Conservation (phyloP, 2,888 invertebrate genomes). For the Hypomecis atomaria region DNA sequence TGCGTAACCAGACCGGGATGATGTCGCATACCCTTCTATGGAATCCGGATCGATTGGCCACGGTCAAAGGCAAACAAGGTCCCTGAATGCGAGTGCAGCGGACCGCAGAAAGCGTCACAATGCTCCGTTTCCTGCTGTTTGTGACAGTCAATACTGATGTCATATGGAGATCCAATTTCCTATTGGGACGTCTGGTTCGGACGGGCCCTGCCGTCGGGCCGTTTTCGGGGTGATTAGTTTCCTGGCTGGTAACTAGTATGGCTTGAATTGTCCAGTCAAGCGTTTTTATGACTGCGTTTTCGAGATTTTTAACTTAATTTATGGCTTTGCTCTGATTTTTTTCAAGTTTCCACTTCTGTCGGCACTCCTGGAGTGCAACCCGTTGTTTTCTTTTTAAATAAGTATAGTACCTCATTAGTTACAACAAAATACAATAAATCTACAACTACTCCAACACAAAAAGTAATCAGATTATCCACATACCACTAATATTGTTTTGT, state of each 20-base stretch:
- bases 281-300: too few relatives aligned
- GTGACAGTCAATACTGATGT: constrained; percentile 44
- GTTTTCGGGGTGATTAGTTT: constrained; percentile 15
- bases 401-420: too few relatives aligned
- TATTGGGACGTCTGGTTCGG: constrained; percentile 40
- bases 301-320: too few relatives aligned
- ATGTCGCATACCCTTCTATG: neutral
- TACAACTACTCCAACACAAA: too few relatives aligned
- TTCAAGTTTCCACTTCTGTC: too few relatives aligned
- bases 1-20: neutral
- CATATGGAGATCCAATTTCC: constrained; percentile 56
- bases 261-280: too few relatives aligned
- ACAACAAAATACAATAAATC: too few relatives aligned
- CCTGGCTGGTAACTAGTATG: constrained; percentile 1
- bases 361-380: too few relatives aligned
- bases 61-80: constrained; percentile 43
- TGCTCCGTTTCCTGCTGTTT: constrained; percentile 55
- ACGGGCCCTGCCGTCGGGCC: constrained; percentile 16
- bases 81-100: constrained; percentile 42
- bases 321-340: too few relatives aligned
- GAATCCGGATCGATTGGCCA: constrained; percentile 16
- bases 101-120: constrained; percentile 53
- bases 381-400: too few relatives aligned
- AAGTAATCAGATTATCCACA: too few relatives aligned
- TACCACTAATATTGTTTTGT: too few relatives aligned